Conservation (phyloP, 2,888 invertebrate genomes). For the Phoenoteleia sp. region DNA sequence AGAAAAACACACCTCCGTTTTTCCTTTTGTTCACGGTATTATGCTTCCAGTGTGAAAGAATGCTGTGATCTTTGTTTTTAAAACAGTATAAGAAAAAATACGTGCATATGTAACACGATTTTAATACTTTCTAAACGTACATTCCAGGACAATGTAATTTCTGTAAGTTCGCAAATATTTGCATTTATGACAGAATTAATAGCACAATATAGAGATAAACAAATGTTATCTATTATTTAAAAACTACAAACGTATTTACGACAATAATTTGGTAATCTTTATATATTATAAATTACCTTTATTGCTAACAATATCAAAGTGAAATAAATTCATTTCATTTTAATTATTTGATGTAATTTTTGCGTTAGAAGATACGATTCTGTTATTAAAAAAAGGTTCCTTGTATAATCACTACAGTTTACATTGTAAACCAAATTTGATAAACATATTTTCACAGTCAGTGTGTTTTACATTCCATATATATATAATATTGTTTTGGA, state of each 20-base stretch:
- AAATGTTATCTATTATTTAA: too few species aligned
- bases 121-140: neutral
- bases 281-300: neutral
- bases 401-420: neutral
- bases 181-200: neutral
- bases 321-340: neutral
- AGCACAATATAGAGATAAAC: too few species aligned
- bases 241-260: too few species aligned
- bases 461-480: neutral
- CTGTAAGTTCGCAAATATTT: neutral
- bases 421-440: neutral
- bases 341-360: neutral
- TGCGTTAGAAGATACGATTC: neutral
- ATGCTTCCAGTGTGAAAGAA: conserved; percentile 24
- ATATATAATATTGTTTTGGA: neutral
- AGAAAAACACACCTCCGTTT: conserved; percentile 41
- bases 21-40: conserved; percentile 47
- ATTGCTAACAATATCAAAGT: neutral
- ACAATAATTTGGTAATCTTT: neutral
- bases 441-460: neutral
- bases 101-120: conserved; percentile 40
- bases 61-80: conserved; percentile 34
- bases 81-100: conserved; percentile 47
- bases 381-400: neutral
- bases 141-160: neutral